phyloP scores from a whole-genome alignment of 2,797 vertebrate species.

The Phalanger gymnotis region DNA sequence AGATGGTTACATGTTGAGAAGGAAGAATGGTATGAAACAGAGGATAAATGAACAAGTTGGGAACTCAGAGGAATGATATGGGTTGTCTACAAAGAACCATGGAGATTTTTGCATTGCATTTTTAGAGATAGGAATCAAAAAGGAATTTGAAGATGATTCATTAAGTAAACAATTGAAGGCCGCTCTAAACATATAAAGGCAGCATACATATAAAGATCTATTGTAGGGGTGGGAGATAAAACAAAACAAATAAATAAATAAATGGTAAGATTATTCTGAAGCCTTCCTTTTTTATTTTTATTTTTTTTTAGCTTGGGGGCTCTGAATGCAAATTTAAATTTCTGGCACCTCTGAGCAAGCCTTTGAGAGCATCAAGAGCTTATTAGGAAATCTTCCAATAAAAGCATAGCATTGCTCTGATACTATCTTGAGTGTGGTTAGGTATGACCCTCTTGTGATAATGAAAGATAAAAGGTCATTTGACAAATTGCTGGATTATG shows the following conservation, averaged over 20 bases:
- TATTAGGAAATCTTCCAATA: not conserved
- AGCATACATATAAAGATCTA: not conserved
- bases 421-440: not conserved
- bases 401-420: not conserved
- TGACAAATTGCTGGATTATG: not conserved
- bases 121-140: not conserved
- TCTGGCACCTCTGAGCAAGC: not conserved
- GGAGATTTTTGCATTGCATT: not conserved
- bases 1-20: not conserved
- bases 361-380: not conserved
- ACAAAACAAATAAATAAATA: not conserved
- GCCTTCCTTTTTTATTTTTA: not conserved
- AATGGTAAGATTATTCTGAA: not conserved
- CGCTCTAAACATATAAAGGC: not conserved
- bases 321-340: not conserved
- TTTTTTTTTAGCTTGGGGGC: not conserved
- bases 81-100: not conserved
- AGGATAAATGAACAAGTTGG: not conserved
- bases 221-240: not conserved
- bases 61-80: not conserved
- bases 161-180: not conserved
- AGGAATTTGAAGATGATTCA: not conserved
- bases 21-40: not conserved
- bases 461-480: not conserved
- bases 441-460: not conserved